These are phyloP conservation scores for Eupithecia pulchellata DNA, from an alignment of 2,888 invertebrate genomes.

Conservation along the genomic window DNA sequence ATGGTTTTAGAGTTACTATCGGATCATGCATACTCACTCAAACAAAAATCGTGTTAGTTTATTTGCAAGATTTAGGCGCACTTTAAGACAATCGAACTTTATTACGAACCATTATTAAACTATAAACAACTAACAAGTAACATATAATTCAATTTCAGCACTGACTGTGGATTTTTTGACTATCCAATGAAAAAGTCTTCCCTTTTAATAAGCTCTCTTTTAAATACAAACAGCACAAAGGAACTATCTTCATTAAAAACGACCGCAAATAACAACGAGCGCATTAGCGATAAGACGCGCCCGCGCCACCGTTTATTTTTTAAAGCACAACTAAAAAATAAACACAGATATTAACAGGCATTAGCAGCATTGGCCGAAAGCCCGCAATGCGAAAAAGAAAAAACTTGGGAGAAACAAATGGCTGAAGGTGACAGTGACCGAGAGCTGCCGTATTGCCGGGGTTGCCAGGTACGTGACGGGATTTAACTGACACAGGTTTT, in stretches of 20 bases:
- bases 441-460: conserved; percentile 21
- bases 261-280: conserved; percentile 3
- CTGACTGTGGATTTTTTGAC: not conserved
- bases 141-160: not conserved
- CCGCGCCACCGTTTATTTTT: not conserved
- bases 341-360: conserved; percentile 7
- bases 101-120: too few relatives aligned
- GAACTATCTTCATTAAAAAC: conserved; percentile 2
- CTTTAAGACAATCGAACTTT: not conserved
- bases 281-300: not conserved
- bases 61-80: not conserved
- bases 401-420: conserved; percentile 27
- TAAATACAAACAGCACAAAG: not conserved
- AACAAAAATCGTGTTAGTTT: not conserved
- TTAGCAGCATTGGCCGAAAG: conserved; percentile 20
- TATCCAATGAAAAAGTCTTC: not conserved
- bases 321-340: conserved; percentile 16
- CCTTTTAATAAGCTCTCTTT: not conserved
- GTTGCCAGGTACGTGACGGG: conserved; percentile 34
- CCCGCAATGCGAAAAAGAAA: conserved; percentile 42
- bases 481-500: conserved; percentile 29
- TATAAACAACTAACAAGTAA: too few relatives aligned
- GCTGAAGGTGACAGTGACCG: conserved; percentile 39
- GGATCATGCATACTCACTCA: not conserved
- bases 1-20: not conserved